These are phyloP conservation scores for Zosterops japonicus DNA, from an alignment of 2,113 vertebrate species.

Conservation along the genomic window DNA sequence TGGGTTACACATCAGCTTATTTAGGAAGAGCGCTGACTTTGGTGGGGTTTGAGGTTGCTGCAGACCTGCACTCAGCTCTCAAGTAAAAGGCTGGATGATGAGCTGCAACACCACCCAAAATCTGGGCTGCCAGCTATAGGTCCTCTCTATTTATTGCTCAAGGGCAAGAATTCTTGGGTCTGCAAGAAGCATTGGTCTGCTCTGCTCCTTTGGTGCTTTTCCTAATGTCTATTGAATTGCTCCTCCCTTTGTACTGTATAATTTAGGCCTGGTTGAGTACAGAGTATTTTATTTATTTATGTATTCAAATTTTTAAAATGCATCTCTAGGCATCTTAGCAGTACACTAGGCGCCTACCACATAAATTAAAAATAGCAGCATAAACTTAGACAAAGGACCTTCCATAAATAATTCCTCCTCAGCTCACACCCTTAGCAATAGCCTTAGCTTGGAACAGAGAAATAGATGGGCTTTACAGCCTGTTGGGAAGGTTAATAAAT, in stretches of 20 bases:
- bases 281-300: constrained; percentile 63
- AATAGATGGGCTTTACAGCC: constrained; percentile 31
- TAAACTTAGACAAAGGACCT: constrained; percentile 51
- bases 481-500: constrained; percentile 54
- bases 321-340: constrained; percentile 26
- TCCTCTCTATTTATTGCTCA: not conserved
- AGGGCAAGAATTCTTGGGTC: not conserved
- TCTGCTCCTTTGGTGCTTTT: not conserved
- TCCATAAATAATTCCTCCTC: constrained; percentile 39
- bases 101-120: not conserved
- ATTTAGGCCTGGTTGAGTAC: constrained; percentile 35
- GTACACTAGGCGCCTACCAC: not conserved
- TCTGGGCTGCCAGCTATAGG: not conserved
- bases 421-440: constrained; percentile 26
- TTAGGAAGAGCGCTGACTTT: not conserved
- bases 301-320: constrained; percentile 53
- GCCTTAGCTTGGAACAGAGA: constrained; percentile 9
- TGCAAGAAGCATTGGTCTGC: not conserved
- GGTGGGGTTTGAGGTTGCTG: not conserved
- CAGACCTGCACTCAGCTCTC: not conserved
- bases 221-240: not conserved
- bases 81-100: not conserved
- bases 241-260: not conserved
- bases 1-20: not conserved
- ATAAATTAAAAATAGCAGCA: constrained; percentile 64